These are phyloP conservation scores for Calameuta pallipes DNA, from an alignment of 2,888 invertebrate species.

Conservation along the genomic window DNA sequence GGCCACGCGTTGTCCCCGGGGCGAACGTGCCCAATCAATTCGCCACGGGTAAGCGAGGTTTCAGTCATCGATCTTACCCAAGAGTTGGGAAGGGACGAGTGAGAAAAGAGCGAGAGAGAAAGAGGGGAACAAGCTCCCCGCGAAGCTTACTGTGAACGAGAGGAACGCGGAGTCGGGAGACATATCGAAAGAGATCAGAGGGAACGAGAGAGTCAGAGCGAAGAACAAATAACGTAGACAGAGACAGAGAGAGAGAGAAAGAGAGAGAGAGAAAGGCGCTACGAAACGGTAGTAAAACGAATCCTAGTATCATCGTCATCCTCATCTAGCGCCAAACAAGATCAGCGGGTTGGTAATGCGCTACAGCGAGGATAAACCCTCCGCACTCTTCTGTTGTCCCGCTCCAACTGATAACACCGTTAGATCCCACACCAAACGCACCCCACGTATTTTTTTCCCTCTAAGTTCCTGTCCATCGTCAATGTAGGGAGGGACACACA, in stretches of 20 bases:
- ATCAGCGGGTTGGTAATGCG: not conserved
- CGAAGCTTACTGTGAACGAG: not conserved
- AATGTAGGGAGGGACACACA: no score
- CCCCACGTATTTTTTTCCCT: not conserved
- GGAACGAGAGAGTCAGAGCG: no score
- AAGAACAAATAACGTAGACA: no score
- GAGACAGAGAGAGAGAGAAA: no score
- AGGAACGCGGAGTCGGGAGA: no score
- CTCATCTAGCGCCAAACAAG: not conserved
- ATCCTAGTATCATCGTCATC: not conserved
- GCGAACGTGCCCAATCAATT: not conserved
- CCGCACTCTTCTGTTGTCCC: not conserved
- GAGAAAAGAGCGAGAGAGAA: not conserved
- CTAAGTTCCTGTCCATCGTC: not conserved
- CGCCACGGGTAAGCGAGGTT: not conserved
- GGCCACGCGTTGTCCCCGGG: not conserved
- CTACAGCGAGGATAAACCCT: not conserved
- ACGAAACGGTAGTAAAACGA: not conserved
- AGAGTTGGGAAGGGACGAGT: not conserved
- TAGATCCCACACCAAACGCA: not conserved
- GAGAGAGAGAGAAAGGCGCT: not conserved
- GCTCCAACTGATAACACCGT: not conserved
- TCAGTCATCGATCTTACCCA: not conserved
- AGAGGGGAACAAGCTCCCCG: not conserved
- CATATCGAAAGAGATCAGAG: no score